These are phyloP conservation scores for Rhingia rostrata DNA, from an alignment of 2,888 invertebrate genomes.

Conservation along the genomic window DNA sequence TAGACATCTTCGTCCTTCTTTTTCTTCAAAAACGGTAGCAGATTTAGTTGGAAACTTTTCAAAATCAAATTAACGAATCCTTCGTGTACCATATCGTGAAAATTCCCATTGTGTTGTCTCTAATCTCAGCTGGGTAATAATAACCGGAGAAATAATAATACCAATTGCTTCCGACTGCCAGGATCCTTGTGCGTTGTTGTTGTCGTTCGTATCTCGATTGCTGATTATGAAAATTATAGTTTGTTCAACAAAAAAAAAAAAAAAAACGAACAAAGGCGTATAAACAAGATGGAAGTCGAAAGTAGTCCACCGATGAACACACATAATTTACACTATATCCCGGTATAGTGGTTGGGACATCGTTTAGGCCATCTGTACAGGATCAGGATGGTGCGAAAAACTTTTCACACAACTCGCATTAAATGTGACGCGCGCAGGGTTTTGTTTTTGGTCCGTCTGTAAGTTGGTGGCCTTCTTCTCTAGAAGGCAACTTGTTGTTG, in stretches of 20 bases:
- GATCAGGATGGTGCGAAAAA: conserved; percentile 35
- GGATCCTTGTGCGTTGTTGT: background rate
- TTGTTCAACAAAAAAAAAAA: conserved; percentile 56
- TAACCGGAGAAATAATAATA: conserved; percentile 65
- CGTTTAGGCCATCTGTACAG: background rate
- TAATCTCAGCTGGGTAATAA: conserved; percentile 60
- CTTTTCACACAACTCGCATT: conserved; percentile 60
- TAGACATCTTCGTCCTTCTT: conserved; percentile 25
- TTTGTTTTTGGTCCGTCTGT: conserved; percentile 13
- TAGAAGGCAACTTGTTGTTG: conserved; percentile 66
- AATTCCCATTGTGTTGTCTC: conserved; percentile 61
- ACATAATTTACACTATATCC: conserved; percentile 56
- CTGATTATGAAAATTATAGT: conserved; percentile 68
- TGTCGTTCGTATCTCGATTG: conserved; percentile 46
- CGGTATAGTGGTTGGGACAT: conserved; percentile 15
- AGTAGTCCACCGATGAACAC: background rate
- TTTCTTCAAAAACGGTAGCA: conserved; percentile 22
- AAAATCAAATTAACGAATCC: conserved; percentile 72
- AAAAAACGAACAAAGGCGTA: too few relatives aligned
- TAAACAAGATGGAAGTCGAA: too few relatives aligned
- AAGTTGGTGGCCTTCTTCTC: conserved; percentile 29
- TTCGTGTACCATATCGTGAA: conserved; percentile 66
- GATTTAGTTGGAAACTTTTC: conserved; percentile 64
- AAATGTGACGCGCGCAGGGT: conserved; percentile 39
- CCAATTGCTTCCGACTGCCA: conserved; percentile 68